Evolutionary conservation across 2,113 vertebrate species (phyloP), one percentile per base, ranked within the genome.

Genomic region (Octodon degus): DNA sequence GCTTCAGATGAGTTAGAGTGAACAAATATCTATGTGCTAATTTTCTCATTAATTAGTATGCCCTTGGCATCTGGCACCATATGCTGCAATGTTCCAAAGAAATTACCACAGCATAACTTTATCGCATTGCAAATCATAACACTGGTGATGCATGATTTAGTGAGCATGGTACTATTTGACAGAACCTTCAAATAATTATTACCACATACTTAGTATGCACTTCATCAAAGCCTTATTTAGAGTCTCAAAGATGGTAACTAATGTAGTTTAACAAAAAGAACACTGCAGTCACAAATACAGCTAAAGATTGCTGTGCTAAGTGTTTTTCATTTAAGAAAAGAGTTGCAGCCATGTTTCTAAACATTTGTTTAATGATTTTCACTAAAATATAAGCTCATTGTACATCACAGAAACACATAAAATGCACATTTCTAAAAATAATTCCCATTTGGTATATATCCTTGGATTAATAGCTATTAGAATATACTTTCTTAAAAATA

Each of bases 41-140:
- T 96, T 97, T 96, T 97, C 72, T 96, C 37, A 92, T 92, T 97
- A 97, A 96, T 98, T 84, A 94, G 74, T 96, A 91, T 95, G 96
- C 96, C 60, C 87, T 63, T 95, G 68, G 50, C 72, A 96, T 95
- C 76, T 97, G 85, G 63, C 79, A 97, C 90, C 67, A 97, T 93
- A 97, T 87, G 74, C 40, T 96, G 34, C 47, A 96, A 62, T 79
- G 86, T 80, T 92, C 91, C 55, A 86, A 94, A 94, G 95, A 89
- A 91, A 76, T 92, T 96, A 77, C 10, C 37, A 58, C 62, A 58
- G 37, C 68, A 70, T 95, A 97, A 83, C 84, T 97, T 98, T 92
- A 95, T 93, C 87, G 93, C 82, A 93, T 76, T 40, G 65, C 7
- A 96, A 95, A 67, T 93, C 65, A 85, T 86, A 97, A 27, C 32